Evolutionary conservation across 2,888 invertebrate species (phyloP), one percentile per base, ranked within the genome.

Genomic region (Cephus nigrinus): DNA sequence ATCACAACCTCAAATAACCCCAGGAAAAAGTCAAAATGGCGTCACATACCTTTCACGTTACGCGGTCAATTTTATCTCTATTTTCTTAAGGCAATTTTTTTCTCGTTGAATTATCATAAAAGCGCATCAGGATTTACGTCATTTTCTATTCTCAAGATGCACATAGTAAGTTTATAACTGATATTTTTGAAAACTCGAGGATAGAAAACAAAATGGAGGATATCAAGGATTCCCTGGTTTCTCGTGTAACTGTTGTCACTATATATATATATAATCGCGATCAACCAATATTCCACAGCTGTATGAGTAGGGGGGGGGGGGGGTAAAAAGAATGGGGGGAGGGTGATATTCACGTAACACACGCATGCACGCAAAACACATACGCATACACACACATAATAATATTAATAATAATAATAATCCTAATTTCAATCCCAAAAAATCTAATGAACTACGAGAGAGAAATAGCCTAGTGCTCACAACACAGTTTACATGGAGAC

Each of bases 391-490:
- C 55, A 31, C 15, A 36, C 69, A 31, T 31, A 69, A 74, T 75
- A 74, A 75, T 73, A 68, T 35, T 35, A 35, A 76, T 77, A 75
- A 74, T 68, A 77, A 75, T 69, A 75, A 76, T 36, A 76, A 75
- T 73, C 71, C 74, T 75, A 79, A 71, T 34, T 78, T 76, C 72
- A 82, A 80, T 73, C 72, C 77, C 84, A 83, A 85, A 85, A 84
- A 85, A 83, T 82, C 82, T 85, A 86, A 80, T 82, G 81, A 85
- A 83, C 86, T 86, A 86, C 80, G 80, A 86, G 82, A 85, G 82
- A 85, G 82, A 87, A 84, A 84, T 86, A 88, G 85, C 83, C 86
- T 87, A 88, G 79, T 82, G 85, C 84, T 88, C 88, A 88, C 87
- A 87, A 88, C 87, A 87, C 88, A 87, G 84, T 86, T 82, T 85